A percentile compares a stretch with the other conserved stretches of the same genome.
Conservation (phyloP, 2,888 invertebrate genomes). For the Tachystola acroxantha region DNA sequence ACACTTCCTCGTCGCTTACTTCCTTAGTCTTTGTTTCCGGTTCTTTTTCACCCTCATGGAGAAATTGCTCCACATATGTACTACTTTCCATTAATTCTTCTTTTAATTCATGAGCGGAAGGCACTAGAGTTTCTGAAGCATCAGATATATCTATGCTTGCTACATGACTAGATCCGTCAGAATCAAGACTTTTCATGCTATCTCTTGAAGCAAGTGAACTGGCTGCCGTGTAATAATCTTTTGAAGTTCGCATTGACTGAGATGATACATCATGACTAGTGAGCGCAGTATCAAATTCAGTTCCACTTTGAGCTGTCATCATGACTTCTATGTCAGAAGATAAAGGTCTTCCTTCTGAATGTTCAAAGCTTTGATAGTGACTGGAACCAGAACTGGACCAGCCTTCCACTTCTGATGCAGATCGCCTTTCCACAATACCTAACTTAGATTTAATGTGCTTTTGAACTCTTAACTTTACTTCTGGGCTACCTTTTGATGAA, state of each 20-base stretch:
- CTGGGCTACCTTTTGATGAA: slow-evolving; percentile 67
- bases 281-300: slow-evolving; percentile 91
- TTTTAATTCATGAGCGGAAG: slow-evolving; percentile 90
- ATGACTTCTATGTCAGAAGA: slow-evolving; percentile 93
- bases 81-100: slow-evolving; percentile 83
- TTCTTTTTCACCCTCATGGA: slow-evolving; percentile 60
- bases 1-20: slow-evolving; percentile 69
- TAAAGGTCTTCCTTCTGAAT: slow-evolving; percentile 87
- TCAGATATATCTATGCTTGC: slow-evolving; percentile 95
- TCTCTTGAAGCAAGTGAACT: slow-evolving; percentile 93
- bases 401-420: slow-evolving; percentile 87
- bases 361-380: slow-evolving; percentile 92
- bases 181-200: slow-evolving; percentile 93
- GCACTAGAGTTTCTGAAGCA: slow-evolving; percentile 94
- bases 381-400: slow-evolving; percentile 94
- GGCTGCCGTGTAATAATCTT: slow-evolving; percentile 91
- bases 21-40: slow-evolving; percentile 57
- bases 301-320: slow-evolving; percentile 84
- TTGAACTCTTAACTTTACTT: slow-evolving; percentile 61
- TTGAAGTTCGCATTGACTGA: slow-evolving; percentile 85
- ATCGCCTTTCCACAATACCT: slow-evolving; percentile 80
- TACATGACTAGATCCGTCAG: slow-evolving; percentile 92
- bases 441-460: slow-evolving; percentile 70
- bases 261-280: slow-evolving; percentile 88
- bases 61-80: slow-evolving; percentile 75